Percentiles rank a stretch among this genome's conserved stretches.
These are phyloP conservation scores for Nymphalis polychloros DNA, from an alignment of 2,888 invertebrate species.

Conservation along the genomic window DNA sequence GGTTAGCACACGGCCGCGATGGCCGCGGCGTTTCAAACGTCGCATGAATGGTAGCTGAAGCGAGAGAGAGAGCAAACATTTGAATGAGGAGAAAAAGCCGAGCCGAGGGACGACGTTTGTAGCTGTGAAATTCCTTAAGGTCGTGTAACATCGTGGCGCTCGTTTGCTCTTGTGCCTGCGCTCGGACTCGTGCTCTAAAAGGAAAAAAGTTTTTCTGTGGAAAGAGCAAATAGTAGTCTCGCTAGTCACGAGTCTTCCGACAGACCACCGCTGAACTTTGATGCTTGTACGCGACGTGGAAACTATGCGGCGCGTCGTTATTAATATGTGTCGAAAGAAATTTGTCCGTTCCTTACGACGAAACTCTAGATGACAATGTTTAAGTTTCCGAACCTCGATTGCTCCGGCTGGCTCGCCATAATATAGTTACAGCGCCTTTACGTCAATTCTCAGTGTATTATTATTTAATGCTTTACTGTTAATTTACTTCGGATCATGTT, in stretches of 20 bases:
- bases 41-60: constrained; percentile 78
- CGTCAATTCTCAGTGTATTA: constrained; percentile 82
- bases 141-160: constrained; percentile 77
- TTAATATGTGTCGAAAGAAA: constrained; percentile 34
- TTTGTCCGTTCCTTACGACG: constrained; percentile 39
- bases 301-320: constrained; percentile 37
- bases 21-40: constrained; percentile 73
- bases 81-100: constrained; percentile 70
- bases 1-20: constrained; percentile 69
- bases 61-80: constrained; percentile 77
- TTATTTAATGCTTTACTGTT: constrained; percentile 80
- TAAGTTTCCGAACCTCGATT: constrained; percentile 50
- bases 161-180: constrained; percentile 76
- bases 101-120: constrained; percentile 61
- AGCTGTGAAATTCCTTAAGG: constrained; percentile 81
- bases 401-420: constrained; percentile 73
- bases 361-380: constrained; percentile 36
- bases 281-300: constrained; percentile 46
- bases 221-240: constrained; percentile 75
- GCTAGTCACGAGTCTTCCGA: constrained; percentile 74
- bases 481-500: constrained; percentile 74
- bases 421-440: constrained; percentile 77
- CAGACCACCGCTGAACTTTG: constrained; percentile 73
- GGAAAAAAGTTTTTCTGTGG: constrained; percentile 76
- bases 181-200: constrained; percentile 77